Evolutionary conservation across 2,888 invertebrate genomes (phyloP), one percentile per base, ranked within the genome.

Genomic region (Acleris literana): DNA sequence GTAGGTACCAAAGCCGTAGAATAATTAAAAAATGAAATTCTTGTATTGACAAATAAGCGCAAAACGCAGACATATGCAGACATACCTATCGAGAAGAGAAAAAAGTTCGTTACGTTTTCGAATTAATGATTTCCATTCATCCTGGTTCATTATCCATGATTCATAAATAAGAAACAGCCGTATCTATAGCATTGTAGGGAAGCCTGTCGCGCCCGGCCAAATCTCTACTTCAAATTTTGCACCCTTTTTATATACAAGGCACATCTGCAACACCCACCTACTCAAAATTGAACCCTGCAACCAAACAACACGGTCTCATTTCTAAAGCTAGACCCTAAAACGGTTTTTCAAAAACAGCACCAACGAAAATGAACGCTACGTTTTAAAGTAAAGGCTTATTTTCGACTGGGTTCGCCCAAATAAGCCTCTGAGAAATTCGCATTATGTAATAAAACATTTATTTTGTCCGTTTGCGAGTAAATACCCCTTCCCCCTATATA

Each of bases 361-460:
- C 74, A 71, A 59, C 72, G 68, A 86, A 81, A 80, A 66, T 74
- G 70, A 74, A 72, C 77, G 72, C 46, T 87, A 83, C 76, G n/a
- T 25, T 43, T 64, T 22, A 9, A 4, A 0, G 0, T 2, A 71
- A 82, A 79, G 75, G 81, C 66, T 39, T 60, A 29, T 56, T 73
- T 85, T 84, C 81, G 49, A 64, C 52, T 46, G 71, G 62, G 2
- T 22, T 9, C 6, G 39, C 59, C 63, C 74, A 82, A 85, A 85
- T 84, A 83, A 81, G 85, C 86, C 86, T 88, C 84, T 79, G 90
- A 92, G 92, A 91, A 89, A 87, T 84, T 86, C 89, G 88, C 84
- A 87, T 90, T 90, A 91, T 92, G 91, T 92, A 92, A 92, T 90
- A 88, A 90, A 92, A 92, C 91, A 90, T 92, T 91, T 92, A 90